Evolutionary conservation across 2,113 vertebrate species (phyloP).

Genomic region (Baryphthengus martii): DNA sequence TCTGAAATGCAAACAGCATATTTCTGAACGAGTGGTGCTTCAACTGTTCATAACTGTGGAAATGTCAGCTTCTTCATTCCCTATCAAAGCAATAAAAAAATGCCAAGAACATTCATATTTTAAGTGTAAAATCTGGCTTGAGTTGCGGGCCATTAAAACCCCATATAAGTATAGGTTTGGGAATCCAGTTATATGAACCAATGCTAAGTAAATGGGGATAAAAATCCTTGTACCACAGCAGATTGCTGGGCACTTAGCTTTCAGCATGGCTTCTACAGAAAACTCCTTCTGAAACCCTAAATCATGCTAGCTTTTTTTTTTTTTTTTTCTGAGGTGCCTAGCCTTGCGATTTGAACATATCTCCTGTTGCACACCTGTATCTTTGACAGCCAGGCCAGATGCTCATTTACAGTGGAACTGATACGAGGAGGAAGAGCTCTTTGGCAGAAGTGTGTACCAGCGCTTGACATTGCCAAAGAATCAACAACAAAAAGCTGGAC

Average conservation of each 20-base stretch:
- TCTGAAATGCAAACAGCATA: background rate
- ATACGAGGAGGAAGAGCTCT: background rate
- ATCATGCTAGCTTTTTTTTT: background rate
- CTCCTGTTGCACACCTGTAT: background rate
- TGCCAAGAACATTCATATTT: background rate
- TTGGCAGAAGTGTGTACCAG: background rate
- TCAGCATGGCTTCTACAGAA: background rate
- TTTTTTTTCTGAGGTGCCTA: background rate
- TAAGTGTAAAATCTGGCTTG: background rate
- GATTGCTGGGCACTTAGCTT: background rate
- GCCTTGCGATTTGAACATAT: accelerated
- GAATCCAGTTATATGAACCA: background rate
- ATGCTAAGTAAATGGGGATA: background rate
- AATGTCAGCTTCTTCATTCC: background rate
- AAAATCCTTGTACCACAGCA: background rate
- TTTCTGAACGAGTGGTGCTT: constrained; percentile 1
- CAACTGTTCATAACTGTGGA: background rate
- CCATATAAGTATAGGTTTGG: background rate
- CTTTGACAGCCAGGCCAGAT: background rate
- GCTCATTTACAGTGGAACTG: background rate
- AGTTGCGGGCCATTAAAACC: background rate
- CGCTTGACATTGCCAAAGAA: background rate
- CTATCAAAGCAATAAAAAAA: background rate
- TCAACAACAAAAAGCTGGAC: background rate
- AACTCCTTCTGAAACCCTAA: background rate